Evolutionary conservation across 2,888 invertebrate genomes (phyloP), one percentile per base, ranked within the genome.

Genomic region (Hydrotaea cyrtoneurina): DNA sequence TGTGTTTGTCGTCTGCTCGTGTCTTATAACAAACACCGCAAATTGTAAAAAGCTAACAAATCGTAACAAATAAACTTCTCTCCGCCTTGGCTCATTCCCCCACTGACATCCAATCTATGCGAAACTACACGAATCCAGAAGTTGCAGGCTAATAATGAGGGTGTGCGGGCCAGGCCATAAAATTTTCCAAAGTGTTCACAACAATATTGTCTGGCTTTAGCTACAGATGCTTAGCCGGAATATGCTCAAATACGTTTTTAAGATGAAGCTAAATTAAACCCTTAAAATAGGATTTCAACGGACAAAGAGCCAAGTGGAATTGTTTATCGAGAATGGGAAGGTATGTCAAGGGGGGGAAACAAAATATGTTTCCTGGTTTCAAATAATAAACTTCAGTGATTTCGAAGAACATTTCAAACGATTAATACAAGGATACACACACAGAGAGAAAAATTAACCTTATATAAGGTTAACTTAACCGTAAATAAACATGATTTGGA

Each of bases 231-330:
- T 84, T 72, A 75, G 23, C 78, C 64, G 80, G 78, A 69, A 69
- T 36, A 72, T 80, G 76, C 19, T 57, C 64, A 79, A 76, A 73
- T 74, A 74, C 59, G 59, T 50, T 62, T 75, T 62, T 76, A 81
- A 79, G 73, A 73, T 81, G 81, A 79, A 72, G 31, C 81, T 78
- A 81, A 85, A 81, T 85, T 72, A 85, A 85, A 85, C 76, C 79
- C 84, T 85, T 81, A 66, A 78, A 81, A 74, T 59, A 74, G 59
- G 74, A 74, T 74, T 74, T 59, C 26, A 62, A n/a, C 21, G 69
- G 8, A 46, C n/a, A 23, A 21, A 43, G n/a, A 23, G 31, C 8
- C 39, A 66, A 59, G 15, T 13, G 31, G 59, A 31, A 66, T 43
- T 55, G n/a, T 50, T 50, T 50, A n/a, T n/a, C 31, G 31, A 31